Conservation (phyloP, 2,113 vertebrate species). For the Siphamia tubifer region DNA sequence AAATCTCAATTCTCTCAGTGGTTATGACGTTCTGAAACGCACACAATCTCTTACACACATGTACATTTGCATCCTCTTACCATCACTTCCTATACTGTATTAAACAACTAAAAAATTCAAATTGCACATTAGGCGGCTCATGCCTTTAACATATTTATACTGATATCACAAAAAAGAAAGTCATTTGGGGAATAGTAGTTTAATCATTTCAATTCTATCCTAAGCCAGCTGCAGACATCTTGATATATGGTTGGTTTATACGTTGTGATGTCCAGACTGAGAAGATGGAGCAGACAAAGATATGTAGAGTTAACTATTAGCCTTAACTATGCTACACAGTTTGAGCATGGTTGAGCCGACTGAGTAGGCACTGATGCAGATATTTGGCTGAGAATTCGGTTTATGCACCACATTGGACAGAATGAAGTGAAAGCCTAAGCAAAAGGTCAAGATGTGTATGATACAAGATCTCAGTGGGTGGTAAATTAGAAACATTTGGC, state of each 20-base stretch:
- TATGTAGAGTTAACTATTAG: constrained; percentile 55
- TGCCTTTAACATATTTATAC: constrained; percentile 37
- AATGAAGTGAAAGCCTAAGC: constrained; percentile 21
- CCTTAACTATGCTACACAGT: constrained; percentile 45
- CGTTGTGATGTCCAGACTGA: constrained; percentile 31
- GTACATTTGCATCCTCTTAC: background rate
- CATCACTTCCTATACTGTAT: constrained; percentile 34
- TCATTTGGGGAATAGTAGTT: constrained; percentile 49
- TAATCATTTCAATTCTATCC: constrained; percentile 49
- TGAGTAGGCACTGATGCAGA: constrained; percentile 82
- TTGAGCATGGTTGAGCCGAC: constrained; percentile 37
- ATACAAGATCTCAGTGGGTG: too few relatives aligned
- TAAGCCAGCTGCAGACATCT: constrained; percentile 53
- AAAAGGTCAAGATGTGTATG: too few relatives aligned
- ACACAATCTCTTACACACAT: background rate
- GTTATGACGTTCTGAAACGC: constrained; percentile 4
- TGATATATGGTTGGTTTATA: constrained; percentile 37
- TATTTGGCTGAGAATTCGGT: constrained; percentile 75
- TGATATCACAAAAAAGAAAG: constrained; percentile 51
- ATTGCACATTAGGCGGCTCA: constrained; percentile 32
- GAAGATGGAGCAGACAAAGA: constrained; percentile 24
- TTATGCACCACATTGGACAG: constrained; percentile 38
- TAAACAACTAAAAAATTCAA: constrained; percentile 12
- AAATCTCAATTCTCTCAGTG: constrained; percentile 26
- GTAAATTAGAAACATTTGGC: too few relatives aligned